Base-by-base conservation (phyloP, 2,888 invertebrate species). In the Exocentrus adspersus region DNA sequence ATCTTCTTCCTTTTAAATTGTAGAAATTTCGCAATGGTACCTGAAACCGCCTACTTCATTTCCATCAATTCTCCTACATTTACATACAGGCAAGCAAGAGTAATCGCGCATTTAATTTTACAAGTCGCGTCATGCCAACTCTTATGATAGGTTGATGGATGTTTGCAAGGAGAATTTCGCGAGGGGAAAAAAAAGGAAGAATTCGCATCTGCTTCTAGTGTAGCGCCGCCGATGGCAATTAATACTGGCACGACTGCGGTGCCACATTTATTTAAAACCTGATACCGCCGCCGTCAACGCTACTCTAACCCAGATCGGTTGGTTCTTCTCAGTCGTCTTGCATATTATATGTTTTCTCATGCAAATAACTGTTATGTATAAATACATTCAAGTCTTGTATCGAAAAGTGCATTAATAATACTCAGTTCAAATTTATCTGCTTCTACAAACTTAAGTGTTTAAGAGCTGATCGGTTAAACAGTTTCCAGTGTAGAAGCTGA, bases 141-240 rank as follows among this genome's bases (percentile, higher is more conserved):
- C 43, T 16, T 41, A 20, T 54, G 54, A 43, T 54, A 43, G 43
- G 43, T 48, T 59, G 63, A 63, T 48, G 59, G 53, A 59, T 59
- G 63, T 28, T 37, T 19, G 53, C 46, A 53, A 54, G 53, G 53
- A 42, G 48, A 45, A 42, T 41, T 30, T 45, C 52, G 16, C 10
- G 14, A 56, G 56, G 24, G 3, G 46, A 37, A 28, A 48, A 17
- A 16, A 32, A 17, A 58, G 41, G 50, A 64, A 37, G 42, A 52
- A 60, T 46, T 51, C 51, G 50, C 60, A 60, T 57, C 57, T 60
- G 60, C 60, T 67, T 57, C 57, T 46, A 65, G 62, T 54, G 50
- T 62, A 61, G 50, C 61, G 61, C 69, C 70, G 72, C 67, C 72
- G 58, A 70, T 68, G 64, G 70, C 72, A 70, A 72, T 72, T 72